Conservation (phyloP, 1,140 invertebrate species). For the Aphaenogaster floridana region DNA sequence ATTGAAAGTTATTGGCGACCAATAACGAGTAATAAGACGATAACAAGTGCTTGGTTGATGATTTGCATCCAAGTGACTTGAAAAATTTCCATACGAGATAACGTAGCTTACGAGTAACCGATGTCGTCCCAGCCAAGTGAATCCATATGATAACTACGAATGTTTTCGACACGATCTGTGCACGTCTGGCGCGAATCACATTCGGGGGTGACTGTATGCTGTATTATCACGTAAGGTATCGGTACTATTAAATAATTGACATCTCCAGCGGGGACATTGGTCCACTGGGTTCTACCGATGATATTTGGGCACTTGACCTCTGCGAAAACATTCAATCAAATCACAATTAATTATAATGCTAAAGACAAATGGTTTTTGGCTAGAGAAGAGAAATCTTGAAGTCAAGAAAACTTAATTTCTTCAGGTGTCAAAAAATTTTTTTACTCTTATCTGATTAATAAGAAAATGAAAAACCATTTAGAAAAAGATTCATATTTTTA, state of each 20-base stretch:
- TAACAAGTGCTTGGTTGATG: not conserved
- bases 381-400: not conserved
- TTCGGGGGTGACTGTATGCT: slow-evolving; percentile 89
- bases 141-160: slow-evolving; percentile 89
- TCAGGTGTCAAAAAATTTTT: not conserved
- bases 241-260: slow-evolving; percentile 76
- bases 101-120: slow-evolving; percentile 88
- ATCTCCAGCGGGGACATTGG: not conserved
- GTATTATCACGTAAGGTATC: slow-evolving; percentile 88
- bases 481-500: not conserved
- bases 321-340: not conserved
- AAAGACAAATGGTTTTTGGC: not conserved
- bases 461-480: not conserved
- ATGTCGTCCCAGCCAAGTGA: slow-evolving; percentile 88
- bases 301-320: slow-evolving; percentile 78
- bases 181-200: slow-evolving; percentile 87
- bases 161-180: slow-evolving; percentile 83
- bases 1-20: not conserved
- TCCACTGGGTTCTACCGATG: slow-evolving; percentile 63
- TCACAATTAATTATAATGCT: not conserved
- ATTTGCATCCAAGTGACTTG: not conserved
- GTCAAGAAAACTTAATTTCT: not conserved
- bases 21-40: not conserved
- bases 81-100: not conserved
- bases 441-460: not conserved